These are phyloP conservation scores for Thera britannica DNA, from an alignment of 2,888 invertebrate species.

Conservation along the genomic window DNA sequence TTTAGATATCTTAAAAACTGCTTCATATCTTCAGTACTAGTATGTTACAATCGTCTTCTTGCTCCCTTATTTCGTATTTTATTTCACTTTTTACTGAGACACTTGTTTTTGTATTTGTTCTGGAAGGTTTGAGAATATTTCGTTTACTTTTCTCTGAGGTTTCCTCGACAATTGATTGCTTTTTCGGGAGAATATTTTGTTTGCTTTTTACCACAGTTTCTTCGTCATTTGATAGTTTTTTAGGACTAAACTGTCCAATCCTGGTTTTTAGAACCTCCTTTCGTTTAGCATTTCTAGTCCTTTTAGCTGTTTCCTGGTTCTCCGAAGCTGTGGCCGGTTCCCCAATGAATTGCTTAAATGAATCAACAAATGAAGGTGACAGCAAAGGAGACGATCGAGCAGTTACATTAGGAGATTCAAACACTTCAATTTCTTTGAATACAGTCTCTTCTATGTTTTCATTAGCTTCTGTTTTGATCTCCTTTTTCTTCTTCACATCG, in stretches of 20 bases:
- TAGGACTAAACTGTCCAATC: constrained; percentile 62
- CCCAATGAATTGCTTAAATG: constrained; percentile 65
- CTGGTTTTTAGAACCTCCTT: constrained; percentile 61
- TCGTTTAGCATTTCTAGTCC: constrained; percentile 36
- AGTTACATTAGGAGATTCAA: constrained; percentile 15
- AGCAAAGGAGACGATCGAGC: constrained; percentile 11
- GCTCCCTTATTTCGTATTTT: constrained; percentile 70
- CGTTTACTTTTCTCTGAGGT: constrained; percentile 9
- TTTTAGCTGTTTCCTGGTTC: not conserved
- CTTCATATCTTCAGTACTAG: constrained; percentile 64
- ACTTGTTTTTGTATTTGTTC: constrained; percentile 24
- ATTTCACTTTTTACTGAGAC: constrained; percentile 40
- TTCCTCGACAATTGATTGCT: constrained; percentile 27
- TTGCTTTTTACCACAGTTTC: constrained; percentile 12
- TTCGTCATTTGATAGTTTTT: constrained; percentile 26
- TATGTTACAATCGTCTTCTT: constrained; percentile 74
- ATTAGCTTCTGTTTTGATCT: constrained; percentile 6
- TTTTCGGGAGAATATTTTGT: constrained; percentile 39
- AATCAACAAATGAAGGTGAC: constrained; percentile 64
- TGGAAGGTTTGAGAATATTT: constrained; percentile 38
- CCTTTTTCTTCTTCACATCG: constrained; percentile 41
- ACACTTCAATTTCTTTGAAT: constrained; percentile 30
- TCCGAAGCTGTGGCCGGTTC: not conserved
- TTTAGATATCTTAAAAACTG: not conserved
- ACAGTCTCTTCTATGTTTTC: constrained; percentile 12